Percentiles rank a stretch among this genome's conserved stretches.
Evolutionary conservation across 2,888 invertebrate species (phyloP).

Genomic region (Brachyptera risi): DNA sequence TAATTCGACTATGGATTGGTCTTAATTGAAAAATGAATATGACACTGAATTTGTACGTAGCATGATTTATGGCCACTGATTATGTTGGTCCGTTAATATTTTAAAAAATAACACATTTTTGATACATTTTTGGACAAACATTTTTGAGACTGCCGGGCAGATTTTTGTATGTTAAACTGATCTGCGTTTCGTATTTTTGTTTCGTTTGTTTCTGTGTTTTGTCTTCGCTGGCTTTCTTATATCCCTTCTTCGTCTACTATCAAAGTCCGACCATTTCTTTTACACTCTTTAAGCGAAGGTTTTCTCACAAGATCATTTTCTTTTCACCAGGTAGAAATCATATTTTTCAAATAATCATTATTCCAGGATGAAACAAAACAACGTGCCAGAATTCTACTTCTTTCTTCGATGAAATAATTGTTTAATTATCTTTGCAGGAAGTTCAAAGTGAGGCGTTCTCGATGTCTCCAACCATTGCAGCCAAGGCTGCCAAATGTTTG

Average conservation of each 20-base stretch:
- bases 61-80: too few species aligned
- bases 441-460: neutral
- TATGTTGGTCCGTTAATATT: constrained; percentile 9
- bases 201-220: constrained; percentile 30
- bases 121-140: constrained; percentile 4
- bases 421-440: neutral
- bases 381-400: neutral
- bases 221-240: constrained; percentile 29
- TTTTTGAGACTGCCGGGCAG: constrained; percentile 14
- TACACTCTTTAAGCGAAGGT: constrained; percentile 12
- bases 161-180: constrained; percentile 10
- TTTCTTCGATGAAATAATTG: neutral
- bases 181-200: constrained; percentile 24
- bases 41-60: neutral
- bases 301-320: too few species aligned
- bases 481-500: too few species aligned
- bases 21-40: constrained; percentile 22
- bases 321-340: too few species aligned
- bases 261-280: constrained; percentile 8
- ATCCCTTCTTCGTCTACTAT: constrained; percentile 24
- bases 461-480: too few species aligned
- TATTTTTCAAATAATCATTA: too few species aligned
- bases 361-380: too few species aligned
- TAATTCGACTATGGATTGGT: constrained; percentile 27
- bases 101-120: neutral